phyloP scores from a whole-genome alignment of 2,113 vertebrate species.

The Rhadina sibilatrix region DNA sequence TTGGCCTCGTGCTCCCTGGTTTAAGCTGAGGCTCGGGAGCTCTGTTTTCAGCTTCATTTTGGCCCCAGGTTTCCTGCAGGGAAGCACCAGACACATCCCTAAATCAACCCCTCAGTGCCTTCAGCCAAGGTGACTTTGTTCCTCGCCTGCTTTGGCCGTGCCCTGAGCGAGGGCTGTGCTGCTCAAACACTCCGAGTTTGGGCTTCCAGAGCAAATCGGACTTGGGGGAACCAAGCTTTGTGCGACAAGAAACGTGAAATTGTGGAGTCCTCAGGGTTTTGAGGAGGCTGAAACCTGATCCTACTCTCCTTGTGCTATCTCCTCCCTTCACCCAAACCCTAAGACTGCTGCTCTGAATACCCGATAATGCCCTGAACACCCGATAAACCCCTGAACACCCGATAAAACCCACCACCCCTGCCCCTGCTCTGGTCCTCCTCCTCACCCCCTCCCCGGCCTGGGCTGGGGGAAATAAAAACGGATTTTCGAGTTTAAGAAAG shows the following conservation, averaged over 20 bases:
- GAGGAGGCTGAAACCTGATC: no score
- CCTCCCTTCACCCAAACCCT: no score
- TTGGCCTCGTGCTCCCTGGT: neutral
- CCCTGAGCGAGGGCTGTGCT: neutral
- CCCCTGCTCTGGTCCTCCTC: no score
- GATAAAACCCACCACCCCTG: no score
- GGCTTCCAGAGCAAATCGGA: fast-evolving
- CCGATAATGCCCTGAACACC: no score
- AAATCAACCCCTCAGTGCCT: fast-evolving
- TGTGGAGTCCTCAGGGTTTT: no score
- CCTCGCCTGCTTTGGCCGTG: neutral
- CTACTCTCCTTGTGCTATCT: no score
- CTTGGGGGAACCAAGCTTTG: neutral
- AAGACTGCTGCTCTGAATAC: no score
- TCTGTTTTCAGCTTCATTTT: neutral
- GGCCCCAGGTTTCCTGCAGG: neutral
- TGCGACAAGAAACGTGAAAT: neutral
- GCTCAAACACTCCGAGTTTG: neutral
- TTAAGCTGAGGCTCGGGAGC: neutral
- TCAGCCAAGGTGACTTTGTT: neutral
- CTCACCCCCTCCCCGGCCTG: no score
- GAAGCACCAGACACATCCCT: neutral
- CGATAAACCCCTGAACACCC: no score
- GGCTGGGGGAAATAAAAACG: no score
- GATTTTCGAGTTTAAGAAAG: no score